These are phyloP conservation scores for Telmatochromis brichardi DNA, from an alignment of 2,113 vertebrate genomes.

Conservation along the genomic window DNA sequence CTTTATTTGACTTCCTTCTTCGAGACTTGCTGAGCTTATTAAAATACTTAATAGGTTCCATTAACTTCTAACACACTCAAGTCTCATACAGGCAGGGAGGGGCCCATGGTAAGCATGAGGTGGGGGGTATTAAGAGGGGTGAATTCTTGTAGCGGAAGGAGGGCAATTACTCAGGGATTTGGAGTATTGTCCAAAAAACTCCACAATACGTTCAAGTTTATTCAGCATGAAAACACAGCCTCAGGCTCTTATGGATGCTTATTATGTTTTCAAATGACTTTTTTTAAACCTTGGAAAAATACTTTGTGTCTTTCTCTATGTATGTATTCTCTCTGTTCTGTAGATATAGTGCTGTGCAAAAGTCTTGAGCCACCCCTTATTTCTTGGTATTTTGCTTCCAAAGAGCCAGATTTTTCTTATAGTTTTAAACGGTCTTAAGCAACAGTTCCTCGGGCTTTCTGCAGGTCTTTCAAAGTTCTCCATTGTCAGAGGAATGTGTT, in stretches of 20 bases:
- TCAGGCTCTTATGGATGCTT: background rate
- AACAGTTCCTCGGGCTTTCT: background rate
- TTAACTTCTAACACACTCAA: constrained; percentile 62
- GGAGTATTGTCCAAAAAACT: constrained; percentile 37
- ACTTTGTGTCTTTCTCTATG: background rate
- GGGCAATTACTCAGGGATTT: constrained; percentile 49
- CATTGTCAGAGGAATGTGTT: background rate
- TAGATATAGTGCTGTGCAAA: background rate
- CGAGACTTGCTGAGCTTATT: constrained; percentile 70
- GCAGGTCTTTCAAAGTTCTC: background rate
- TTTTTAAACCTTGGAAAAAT: background rate
- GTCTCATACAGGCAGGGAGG: constrained; percentile 16
- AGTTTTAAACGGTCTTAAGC: background rate
- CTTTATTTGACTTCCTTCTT: constrained; percentile 65
- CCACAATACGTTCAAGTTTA: constrained; percentile 11
- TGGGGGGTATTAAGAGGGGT: background rate
- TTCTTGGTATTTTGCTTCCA: background rate
- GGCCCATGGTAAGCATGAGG: background rate
- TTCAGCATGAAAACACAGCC: constrained; percentile 6
- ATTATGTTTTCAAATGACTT: background rate
- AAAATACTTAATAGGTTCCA: constrained; percentile 72
- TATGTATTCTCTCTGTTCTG: background rate
- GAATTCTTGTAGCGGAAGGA: constrained; percentile 3
- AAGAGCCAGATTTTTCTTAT: background rate
- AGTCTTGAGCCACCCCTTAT: background rate